Evolutionary conservation across 2,888 invertebrate species (phyloP).

Genomic region (Zaprionus bogoriensis): DNA sequence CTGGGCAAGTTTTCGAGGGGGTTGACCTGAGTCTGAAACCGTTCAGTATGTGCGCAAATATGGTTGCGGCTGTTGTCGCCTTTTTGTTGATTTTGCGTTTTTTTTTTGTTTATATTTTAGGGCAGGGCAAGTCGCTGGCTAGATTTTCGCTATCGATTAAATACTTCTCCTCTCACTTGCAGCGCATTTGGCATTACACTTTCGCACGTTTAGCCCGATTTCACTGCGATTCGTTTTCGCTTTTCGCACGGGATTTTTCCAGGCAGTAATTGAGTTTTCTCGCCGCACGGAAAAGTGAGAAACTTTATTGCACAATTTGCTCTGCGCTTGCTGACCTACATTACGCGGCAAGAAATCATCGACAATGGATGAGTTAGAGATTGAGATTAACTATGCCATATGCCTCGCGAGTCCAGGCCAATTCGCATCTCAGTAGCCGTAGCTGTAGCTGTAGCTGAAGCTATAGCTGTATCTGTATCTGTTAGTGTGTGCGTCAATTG

Average conservation of each 20-base stretch:
- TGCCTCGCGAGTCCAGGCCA: constrained; percentile 8
- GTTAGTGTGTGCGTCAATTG: constrained; percentile 33
- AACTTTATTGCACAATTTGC: constrained; percentile 50
- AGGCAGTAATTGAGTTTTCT: constrained; percentile 48
- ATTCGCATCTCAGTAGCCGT: neutral
- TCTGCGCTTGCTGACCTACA: constrained; percentile 64
- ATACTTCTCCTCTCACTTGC: constrained; percentile 60
- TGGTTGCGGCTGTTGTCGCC: constrained; percentile 8
- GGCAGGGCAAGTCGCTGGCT: constrained; percentile 12
- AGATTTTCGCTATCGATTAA: constrained; percentile 70
- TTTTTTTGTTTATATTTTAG: neutral
- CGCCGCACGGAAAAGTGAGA: constrained; percentile 29
- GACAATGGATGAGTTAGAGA: constrained; percentile 36
- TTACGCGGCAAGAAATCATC: constrained; percentile 44
- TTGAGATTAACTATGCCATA: constrained; percentile 32
- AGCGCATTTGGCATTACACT: constrained; percentile 32
- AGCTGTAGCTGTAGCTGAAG: neutral
- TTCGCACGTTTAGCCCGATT: constrained; percentile 31
- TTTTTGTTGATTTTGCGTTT: constrained; percentile 1
- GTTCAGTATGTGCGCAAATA: constrained; percentile 7
- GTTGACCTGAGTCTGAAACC: constrained; percentile 51
- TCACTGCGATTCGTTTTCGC: constrained; percentile 34
- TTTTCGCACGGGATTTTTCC: constrained; percentile 33
- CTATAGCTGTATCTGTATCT: constrained; percentile 9
- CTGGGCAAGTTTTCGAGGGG: constrained; percentile 31